Evolutionary conservation across 2,888 invertebrate genomes (phyloP).

Genomic region (Drosophila nr. perissopoda): DNA sequence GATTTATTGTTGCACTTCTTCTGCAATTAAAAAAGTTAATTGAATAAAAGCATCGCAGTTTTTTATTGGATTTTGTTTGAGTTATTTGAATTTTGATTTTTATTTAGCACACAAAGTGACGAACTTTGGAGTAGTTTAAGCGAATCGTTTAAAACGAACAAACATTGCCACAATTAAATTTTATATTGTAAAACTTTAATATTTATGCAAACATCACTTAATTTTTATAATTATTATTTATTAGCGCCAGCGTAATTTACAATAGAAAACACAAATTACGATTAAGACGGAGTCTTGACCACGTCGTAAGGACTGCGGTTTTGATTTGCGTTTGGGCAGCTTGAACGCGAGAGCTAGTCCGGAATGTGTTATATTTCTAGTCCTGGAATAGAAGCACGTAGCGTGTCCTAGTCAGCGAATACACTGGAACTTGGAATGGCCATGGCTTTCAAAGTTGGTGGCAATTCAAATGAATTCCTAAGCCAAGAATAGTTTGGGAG

Average conservation of each 20-base stretch:
- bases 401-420: constrained; percentile 35
- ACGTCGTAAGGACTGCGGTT: constrained; percentile 77
- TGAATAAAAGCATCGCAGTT: not conserved
- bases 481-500: constrained; percentile 20
- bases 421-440: constrained; percentile 67
- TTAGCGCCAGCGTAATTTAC: constrained; percentile 37
- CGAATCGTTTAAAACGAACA: not conserved
- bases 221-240: constrained; percentile 5
- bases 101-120: not conserved
- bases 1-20: not conserved
- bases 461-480: constrained; percentile 44
- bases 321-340: constrained; percentile 72
- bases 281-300: constrained; percentile 75
- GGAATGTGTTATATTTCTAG: constrained; percentile 69
- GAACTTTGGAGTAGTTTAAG: not conserved
- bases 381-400: constrained; percentile 64
- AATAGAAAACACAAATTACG: constrained; percentile 57
- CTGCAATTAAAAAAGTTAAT: not conserved
- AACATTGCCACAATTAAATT: not conserved
- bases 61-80: not conserved
- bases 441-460: constrained; percentile 33
- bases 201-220: constrained; percentile 14
- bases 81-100: not conserved
- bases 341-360: constrained; percentile 50
- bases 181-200: not conserved